Evolutionary conservation across 1,140 invertebrate genomes (phyloP).

Genomic region (Coptotermes formosanus): DNA sequence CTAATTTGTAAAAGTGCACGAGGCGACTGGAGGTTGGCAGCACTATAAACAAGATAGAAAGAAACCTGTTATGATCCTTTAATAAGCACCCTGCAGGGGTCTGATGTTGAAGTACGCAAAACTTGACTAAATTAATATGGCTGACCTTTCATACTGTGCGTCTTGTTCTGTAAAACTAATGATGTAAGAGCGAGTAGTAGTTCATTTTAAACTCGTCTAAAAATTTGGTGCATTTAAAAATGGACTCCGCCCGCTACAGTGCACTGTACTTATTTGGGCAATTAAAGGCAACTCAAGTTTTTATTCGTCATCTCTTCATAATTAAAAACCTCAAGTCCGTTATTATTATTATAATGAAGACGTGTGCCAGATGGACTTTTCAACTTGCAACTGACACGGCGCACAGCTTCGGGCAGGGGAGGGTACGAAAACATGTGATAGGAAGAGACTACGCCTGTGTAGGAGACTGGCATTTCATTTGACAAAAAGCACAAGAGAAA

Average conservation of each 20-base stretch:
- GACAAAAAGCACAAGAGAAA: too few species aligned
- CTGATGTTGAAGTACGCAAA: too few species aligned
- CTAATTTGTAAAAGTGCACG: too few species aligned
- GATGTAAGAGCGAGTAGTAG: not conserved
- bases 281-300: not conserved
- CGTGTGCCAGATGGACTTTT: not conserved
- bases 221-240: not conserved
- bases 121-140: too few species aligned
- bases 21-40: too few species aligned
- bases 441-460: too few species aligned
- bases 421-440: too few species aligned
- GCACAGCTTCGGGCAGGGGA: too few species aligned
- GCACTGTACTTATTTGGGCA: not conserved
- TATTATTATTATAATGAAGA: constrained; percentile 10
- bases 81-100: too few species aligned
- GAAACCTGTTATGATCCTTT: too few species aligned
- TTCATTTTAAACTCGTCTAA: not conserved
- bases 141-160: not conserved
- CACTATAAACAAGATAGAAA: too few species aligned
- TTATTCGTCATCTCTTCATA: not conserved
- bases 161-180: not conserved
- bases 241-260: not conserved
- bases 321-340: not conserved
- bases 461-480: too few species aligned
- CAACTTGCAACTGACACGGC: not conserved